These are phyloP conservation scores for Agrochola lota DNA, from an alignment of 2,888 invertebrate species.

Conservation along the genomic window DNA sequence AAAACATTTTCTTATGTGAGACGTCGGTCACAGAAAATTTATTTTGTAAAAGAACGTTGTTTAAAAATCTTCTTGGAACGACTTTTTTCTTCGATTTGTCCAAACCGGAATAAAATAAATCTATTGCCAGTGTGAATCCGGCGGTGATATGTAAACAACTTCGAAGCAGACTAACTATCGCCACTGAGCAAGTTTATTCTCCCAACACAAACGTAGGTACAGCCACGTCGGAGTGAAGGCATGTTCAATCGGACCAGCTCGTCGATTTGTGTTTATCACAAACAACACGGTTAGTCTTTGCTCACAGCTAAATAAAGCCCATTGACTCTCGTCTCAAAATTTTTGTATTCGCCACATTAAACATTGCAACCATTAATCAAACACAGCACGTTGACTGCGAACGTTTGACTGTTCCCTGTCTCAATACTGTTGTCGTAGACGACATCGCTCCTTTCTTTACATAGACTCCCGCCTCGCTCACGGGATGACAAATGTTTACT, in stretches of 20 bases:
- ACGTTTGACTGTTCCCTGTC: conserved; percentile 63
- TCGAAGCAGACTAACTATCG: conserved; percentile 77
- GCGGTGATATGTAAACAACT: conserved; percentile 83
- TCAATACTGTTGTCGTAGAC: conserved; percentile 60
- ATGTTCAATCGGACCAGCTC: conserved; percentile 58
- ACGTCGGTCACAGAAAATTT: not conserved
- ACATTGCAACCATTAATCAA: conserved; percentile 64
- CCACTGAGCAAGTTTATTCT: conserved; percentile 83
- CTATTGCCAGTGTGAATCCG: conserved; percentile 76
- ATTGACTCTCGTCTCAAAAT: conserved; percentile 54
- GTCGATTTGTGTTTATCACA: conserved; percentile 53
- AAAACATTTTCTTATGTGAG: not conserved
- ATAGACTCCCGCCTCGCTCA: conserved; percentile 74
- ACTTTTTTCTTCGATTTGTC: conserved; percentile 6
- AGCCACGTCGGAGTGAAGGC: conserved; percentile 41
- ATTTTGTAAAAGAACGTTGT: not conserved
- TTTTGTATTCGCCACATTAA: conserved; percentile 59
- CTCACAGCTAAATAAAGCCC: conserved; percentile 51
- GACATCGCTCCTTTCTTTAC: conserved; percentile 70
- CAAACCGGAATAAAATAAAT: conserved; percentile 73
- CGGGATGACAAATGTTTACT: conserved; percentile 85
- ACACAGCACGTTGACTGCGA: conserved; percentile 52
- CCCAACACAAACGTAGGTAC: conserved; percentile 75
- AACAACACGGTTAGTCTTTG: conserved; percentile 52
- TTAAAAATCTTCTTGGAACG: not conserved